Percentiles rank a stretch among this genome's conserved stretches.
phyloP scores from a whole-genome alignment of 2,888 invertebrate species.

The Aphelenchoides bicaudatus region DNA sequence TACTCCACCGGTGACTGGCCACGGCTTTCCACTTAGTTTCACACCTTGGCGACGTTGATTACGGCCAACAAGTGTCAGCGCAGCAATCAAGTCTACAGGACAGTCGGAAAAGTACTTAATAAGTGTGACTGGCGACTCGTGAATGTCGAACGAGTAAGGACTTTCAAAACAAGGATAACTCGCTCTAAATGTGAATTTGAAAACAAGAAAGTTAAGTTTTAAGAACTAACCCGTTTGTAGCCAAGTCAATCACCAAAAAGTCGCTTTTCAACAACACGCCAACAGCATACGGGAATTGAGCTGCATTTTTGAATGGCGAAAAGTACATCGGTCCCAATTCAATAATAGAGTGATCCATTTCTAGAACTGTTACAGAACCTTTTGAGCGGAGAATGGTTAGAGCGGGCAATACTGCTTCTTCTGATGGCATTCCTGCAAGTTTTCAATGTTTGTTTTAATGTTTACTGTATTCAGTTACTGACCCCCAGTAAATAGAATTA shows the following conservation, averaged over 20 bases:
- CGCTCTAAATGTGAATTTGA: constrained; percentile 51
- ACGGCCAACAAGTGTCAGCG: constrained; percentile 86
- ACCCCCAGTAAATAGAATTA: constrained; percentile 55
- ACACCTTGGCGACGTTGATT: constrained; percentile 68
- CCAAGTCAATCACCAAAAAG: constrained; percentile 92
- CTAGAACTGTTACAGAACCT: constrained; percentile 44
- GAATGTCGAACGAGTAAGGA: constrained; percentile 98
- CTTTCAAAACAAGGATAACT: constrained; percentile 94
- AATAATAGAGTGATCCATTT: constrained; percentile 94
- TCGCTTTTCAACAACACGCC: constrained; percentile 95
- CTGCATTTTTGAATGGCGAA: constrained; percentile 76
- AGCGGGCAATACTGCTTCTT: constrained; percentile 63
- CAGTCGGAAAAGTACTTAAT: constrained; percentile 95
- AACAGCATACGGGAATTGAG: constrained; percentile 95
- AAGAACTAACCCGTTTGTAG: constrained; percentile 72
- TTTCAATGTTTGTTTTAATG: background rate
- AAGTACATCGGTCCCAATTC: constrained; percentile 68
- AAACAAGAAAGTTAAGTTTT: background rate
- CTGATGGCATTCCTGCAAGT: constrained; percentile 53
- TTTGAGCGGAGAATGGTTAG: constrained; percentile 53
- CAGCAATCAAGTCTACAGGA: constrained; percentile 93
- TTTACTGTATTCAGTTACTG: background rate
- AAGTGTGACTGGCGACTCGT: constrained; percentile 95
- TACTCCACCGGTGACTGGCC: constrained; percentile 94
- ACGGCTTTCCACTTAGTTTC: constrained; percentile 67